These are phyloP conservation scores for Drosophila pallidifrons DNA, from an alignment of 1,140 invertebrate genomes.

Conservation along the genomic window DNA sequence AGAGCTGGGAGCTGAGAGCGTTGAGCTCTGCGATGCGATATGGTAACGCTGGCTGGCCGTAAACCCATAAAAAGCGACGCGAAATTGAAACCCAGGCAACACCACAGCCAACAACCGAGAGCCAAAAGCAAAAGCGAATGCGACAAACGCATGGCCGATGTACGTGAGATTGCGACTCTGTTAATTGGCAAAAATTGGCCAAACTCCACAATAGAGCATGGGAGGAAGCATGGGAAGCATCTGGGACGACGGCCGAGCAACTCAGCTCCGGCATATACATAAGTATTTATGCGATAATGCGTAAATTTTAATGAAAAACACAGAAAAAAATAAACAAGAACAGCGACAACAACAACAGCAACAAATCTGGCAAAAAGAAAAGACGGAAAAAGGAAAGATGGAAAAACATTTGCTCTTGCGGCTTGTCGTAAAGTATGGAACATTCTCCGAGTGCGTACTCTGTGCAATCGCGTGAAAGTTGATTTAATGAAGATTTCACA, in stretches of 20 bases:
- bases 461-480: constrained; percentile 79
- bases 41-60: constrained; percentile 57
- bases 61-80: constrained; percentile 68
- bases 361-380: background rate
- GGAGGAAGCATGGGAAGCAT: too few relatives aligned
- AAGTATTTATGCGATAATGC: constrained; percentile 79
- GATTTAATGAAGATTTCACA: constrained; percentile 82
- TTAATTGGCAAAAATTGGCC: constrained; percentile 82
- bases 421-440: constrained; percentile 62
- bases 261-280: constrained; percentile 35
- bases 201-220: constrained; percentile 37
- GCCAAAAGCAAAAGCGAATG: constrained; percentile 25
- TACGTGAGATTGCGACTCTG: constrained; percentile 77
- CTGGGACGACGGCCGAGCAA: background rate
- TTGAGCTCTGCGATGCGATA: constrained; percentile 52
- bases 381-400: constrained; percentile 10
- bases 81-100: constrained; percentile 69
- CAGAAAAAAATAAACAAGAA: constrained; percentile 14
- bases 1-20: background rate
- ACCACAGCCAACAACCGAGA: background rate
- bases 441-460: constrained; percentile 21
- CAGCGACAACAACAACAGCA: constrained; percentile 19
- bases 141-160: constrained; percentile 77
- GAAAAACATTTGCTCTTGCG: constrained; percentile 54
- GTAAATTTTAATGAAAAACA: constrained; percentile 80